Conservation (phyloP, 2,888 invertebrate genomes). For the Lasius platythorax region DNA sequence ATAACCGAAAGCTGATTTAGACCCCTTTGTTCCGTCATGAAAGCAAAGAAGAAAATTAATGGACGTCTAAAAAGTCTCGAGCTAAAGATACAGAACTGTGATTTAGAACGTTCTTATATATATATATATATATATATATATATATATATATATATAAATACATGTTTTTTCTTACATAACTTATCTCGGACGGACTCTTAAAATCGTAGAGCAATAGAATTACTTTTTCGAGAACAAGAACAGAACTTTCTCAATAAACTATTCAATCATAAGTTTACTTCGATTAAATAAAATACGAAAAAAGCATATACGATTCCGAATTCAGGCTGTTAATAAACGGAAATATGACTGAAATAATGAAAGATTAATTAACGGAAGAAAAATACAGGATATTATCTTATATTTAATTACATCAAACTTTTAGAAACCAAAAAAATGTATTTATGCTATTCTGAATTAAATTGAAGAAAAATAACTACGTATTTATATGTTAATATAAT, state of each 20-base stretch:
- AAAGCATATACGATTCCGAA: background rate
- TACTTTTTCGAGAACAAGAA: background rate
- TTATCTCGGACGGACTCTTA: background rate
- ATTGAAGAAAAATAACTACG: background rate
- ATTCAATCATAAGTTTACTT: background rate
- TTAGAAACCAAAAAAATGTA: background rate
- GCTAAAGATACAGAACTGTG: background rate
- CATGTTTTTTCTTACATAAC: background rate
- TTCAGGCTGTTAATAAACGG: background rate
- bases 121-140: no score
- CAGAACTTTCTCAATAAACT: background rate
- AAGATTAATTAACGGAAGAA: background rate
- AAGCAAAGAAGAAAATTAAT: conserved; percentile 28
- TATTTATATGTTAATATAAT: conserved; percentile 14
- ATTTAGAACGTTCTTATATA: background rate
- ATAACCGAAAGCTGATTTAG: conserved; percentile 19
- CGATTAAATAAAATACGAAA: background rate
- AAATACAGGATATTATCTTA: background rate
- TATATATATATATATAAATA: background rate
- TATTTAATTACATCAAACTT: background rate
- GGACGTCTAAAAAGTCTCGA: background rate
- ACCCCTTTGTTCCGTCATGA: background rate
- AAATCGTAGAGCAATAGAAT: background rate
- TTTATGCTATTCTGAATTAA: background rate
- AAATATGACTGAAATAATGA: background rate